Base-by-base conservation (phyloP, 2,113 vertebrate genomes). In the Sminthopsis crassicaudata region DNA sequence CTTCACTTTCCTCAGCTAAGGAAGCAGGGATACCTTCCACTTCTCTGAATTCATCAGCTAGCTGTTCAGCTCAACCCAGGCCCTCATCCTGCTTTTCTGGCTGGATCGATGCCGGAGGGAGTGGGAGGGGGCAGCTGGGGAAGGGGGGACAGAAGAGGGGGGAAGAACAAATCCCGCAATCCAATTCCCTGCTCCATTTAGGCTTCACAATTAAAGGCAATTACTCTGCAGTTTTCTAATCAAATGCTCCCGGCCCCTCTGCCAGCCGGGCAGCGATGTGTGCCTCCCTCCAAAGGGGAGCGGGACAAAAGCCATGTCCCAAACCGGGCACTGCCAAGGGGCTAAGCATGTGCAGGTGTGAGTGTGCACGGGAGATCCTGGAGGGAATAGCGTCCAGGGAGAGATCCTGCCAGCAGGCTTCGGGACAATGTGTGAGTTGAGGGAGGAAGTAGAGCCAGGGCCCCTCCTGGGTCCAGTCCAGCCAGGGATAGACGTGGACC, bases 141-240 rank as follows among this genome's bases (percentile, higher is more conserved):
- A 50, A 94, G 88, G 92, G 67, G 92, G 91, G 91, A 11, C 2
- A 84, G 67, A 23, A 84, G 67, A 42, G 67, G 92, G 51, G 48
- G 76, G 94, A 93, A 90, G 89, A 93, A 92, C 92, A 94, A 92
- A 94, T 90, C 96, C 96, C 10, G 24, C 96, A 92, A 57, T 97
- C 97, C 96, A 96, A 97, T 97, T 97, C 97, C 97, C 96, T 97
- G 97, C 96, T 97, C 97, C 96, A 97, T 96, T 97, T 95, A 95
- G 96, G 90, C 89, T 94, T 92, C 95, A 97, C 97, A 97, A 97
- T 98, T 97, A 98, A 96, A 97, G 97, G 96, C 97, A 97, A 95
- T 97, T 97, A 97, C 97, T 94, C 95, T 96, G 97, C 96, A 94
- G 95, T 93, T 96, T 96, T 97, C 97, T 97, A 94, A 97, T 97